Base-by-base conservation (phyloP, 1,140 invertebrate genomes). In the Bemisia tabaci region DNA sequence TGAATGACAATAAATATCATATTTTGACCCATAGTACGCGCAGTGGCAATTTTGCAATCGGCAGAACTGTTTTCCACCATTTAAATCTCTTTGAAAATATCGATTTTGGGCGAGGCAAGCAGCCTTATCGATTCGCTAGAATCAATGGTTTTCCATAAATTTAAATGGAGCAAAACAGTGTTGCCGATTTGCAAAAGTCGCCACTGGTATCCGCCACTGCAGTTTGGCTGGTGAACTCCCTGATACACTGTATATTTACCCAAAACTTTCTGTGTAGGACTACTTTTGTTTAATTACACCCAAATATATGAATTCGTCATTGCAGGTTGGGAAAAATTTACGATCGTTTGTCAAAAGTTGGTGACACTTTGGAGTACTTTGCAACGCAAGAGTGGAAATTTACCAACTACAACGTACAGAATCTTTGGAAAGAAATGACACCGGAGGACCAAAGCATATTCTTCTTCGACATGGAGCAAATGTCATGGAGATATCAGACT, bases 301-400 rank as follows among this genome's bases (percentile, higher is more conserved):
- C 22, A 64, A 17, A 2, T 48, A 2, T 48, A n/a, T 21, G 25
- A 39, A 21, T 65, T 26, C 1, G 23, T 59, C 23, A 17, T 48
- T 76, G 23, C 73, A 91, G 89, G 76, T 81, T 91, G 79, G 79
- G 84, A 39, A 83, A 84, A 71, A 83, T 89, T 1, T 90, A 91
- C 72, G 79, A 80, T 25, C 89, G 88, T 75, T 83, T 92, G 59
- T 81, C 86, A 67, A 86, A 87, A 73, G 86, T 89, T 64, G 82
- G 85, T 24, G 77, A 78, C 22, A 83, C 85, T 1, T 77, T 91
- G 17, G 81, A 85, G 60, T 91, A 85, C 74, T 92, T 92, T 74
- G 84, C 84, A 17, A 80, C 81, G 0, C 79, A 83, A 61, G 79
- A 86, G 69, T 92, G 89, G 84, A 79, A 81, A 27, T 91, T 91